phyloP scores from a whole-genome alignment of 2,113 vertebrate species.

The Nyctereutes procyonoides region DNA sequence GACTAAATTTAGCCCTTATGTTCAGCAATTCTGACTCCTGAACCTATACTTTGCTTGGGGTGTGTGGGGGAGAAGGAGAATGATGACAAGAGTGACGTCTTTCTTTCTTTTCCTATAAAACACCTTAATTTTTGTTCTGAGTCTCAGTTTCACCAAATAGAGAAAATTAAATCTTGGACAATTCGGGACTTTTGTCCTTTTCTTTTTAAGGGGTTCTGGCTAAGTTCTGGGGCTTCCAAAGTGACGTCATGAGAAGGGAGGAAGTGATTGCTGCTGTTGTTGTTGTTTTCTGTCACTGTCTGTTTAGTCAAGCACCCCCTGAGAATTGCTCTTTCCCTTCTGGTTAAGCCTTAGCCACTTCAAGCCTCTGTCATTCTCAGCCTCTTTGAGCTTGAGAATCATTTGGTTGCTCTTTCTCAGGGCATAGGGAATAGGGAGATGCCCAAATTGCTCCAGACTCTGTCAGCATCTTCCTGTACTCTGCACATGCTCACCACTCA shows the following conservation, averaged over 20 bases:
- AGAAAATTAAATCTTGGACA: not conserved
- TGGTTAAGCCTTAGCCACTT: not conserved
- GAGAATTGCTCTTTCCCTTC: not conserved
- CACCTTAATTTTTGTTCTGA: not conserved
- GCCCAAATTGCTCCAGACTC: accelerated
- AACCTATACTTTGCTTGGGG: not conserved
- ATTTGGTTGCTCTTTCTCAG: not conserved
- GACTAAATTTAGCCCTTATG: not conserved
- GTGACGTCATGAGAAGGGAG: not conserved
- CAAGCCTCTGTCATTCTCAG: not conserved
- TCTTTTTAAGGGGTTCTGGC: not conserved
- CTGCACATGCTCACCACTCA: not conserved
- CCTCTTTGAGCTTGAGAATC: not conserved
- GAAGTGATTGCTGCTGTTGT: not conserved
- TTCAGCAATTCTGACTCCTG: not conserved
- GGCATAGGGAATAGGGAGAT: not conserved
- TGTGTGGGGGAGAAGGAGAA: not conserved
- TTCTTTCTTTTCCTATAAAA: not conserved
- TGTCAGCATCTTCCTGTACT: not conserved
- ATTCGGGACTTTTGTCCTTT: not conserved
- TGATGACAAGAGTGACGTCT: not conserved
- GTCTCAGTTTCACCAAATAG: not conserved
- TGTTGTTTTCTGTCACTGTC: not conserved
- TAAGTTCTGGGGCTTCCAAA: not conserved
- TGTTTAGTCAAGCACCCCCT: not conserved